Percentiles rank a stretch among this genome's conserved stretches.
These are phyloP conservation scores for Gadopsis bispinosus DNA, from an alignment of 2,797 vertebrate genomes.

Conservation along the genomic window DNA sequence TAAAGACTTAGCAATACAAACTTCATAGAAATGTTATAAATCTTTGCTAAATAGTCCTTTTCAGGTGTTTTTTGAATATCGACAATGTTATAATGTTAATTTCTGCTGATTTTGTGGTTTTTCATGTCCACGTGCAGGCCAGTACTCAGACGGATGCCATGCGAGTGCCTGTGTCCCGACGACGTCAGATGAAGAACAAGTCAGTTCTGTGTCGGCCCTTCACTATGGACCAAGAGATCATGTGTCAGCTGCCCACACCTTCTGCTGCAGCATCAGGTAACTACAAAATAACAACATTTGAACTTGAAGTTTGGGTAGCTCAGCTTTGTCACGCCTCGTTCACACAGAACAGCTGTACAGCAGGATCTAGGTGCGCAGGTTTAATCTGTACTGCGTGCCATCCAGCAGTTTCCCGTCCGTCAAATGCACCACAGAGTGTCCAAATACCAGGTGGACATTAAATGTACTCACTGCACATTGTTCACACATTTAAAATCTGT, in stretches of 20 bases:
- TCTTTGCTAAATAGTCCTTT: no score
- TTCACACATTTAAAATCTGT: background rate
- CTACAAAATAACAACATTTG: conserved; percentile 4
- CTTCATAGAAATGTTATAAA: no score
- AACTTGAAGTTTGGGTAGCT: background rate
- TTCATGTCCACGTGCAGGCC: conserved; percentile 80
- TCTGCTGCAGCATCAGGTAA: conserved; percentile 76
- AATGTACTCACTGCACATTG: background rate
- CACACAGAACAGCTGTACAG: background rate
- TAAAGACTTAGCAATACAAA: no score
- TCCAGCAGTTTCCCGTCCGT: background rate
- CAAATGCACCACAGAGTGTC: background rate
- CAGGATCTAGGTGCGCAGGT: background rate
- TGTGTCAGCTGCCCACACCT: conserved; percentile 89
- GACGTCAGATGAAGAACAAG: conserved; percentile 96
- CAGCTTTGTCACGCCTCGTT: background rate
- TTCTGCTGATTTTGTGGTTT: background rate
- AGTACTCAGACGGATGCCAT: conserved; percentile 96
- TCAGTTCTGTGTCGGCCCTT: conserved; percentile 96
- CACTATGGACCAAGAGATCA: conserved; percentile 92
- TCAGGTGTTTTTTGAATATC: no score
- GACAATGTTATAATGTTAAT: no score
- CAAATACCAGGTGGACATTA: background rate
- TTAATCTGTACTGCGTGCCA: background rate
- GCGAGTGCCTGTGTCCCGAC: conserved; percentile 87